Evolutionary conservation across 2,797 vertebrate genomes (phyloP).

Genomic region (Acrossocheilus fasciatus): DNA sequence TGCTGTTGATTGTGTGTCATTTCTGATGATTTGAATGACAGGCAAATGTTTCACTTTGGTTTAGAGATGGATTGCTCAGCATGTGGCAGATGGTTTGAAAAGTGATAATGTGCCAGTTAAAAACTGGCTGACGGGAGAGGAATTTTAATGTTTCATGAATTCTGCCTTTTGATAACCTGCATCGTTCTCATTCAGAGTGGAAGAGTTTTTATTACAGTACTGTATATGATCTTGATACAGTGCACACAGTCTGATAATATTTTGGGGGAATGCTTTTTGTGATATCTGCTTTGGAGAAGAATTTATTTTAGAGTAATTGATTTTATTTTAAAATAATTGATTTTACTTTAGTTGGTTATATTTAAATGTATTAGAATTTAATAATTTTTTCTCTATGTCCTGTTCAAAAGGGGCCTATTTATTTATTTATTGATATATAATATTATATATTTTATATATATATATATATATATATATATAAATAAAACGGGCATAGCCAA

Average conservation of each 20-base stretch:
- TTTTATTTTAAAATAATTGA: too few relatives aligned
- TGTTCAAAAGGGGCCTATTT: too few relatives aligned
- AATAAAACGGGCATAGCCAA: too few relatives aligned
- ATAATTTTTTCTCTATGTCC: too few relatives aligned
- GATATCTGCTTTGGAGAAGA: not conserved
- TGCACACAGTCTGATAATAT: not conserved
- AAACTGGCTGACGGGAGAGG: not conserved
- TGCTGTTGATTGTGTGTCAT: not conserved
- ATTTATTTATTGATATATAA: too few relatives aligned
- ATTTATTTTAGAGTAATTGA: not conserved
- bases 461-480: too few relatives aligned
- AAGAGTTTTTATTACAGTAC: not conserved
- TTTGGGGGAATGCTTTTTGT: not conserved
- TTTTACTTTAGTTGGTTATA: too few relatives aligned
- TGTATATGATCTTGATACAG: not conserved
- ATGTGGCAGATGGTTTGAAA: not conserved
- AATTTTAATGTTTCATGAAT: not conserved
- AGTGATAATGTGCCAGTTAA: not conserved
- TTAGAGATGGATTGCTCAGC: not conserved
- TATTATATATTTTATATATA: too few relatives aligned
- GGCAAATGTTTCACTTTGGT: not conserved
- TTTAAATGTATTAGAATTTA: too few relatives aligned
- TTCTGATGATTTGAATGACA: slow-evolving; percentile 2
- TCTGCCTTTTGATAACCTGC: not conserved
- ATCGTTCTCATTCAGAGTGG: not conserved